Percentiles rank a stretch among this genome's conserved stretches.
phyloP scores from a whole-genome alignment of 2,113 vertebrate genomes.

The Phoxinus phoxinus region DNA sequence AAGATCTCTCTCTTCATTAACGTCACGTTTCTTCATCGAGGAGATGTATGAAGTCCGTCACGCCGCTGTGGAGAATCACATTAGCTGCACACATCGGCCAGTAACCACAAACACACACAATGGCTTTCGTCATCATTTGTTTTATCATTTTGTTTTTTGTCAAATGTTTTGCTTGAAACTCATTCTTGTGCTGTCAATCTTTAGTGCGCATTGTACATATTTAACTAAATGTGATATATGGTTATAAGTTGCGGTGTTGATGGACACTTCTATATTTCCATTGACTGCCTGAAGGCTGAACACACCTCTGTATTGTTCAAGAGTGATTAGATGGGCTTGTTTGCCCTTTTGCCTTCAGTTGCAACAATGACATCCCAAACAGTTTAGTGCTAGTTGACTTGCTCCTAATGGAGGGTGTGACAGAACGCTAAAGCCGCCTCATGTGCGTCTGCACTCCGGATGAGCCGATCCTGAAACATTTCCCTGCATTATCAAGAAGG shows the following conservation, averaged over 20 bases:
- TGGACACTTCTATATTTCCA: background rate
- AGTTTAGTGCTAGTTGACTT: constrained; percentile 59
- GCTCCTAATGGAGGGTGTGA: constrained; percentile 53
- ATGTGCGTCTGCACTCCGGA: background rate
- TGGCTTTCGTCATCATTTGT: background rate
- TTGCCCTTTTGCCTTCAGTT: constrained; percentile 17
- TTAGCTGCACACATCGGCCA: background rate
- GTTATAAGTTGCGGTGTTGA: background rate
- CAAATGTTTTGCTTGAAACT: background rate
- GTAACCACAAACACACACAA: background rate
- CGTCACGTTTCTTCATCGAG: too few species aligned
- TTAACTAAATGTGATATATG: background rate
- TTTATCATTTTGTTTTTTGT: background rate
- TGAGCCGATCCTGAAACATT: background rate
- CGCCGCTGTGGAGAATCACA: background rate
- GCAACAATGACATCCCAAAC: constrained; percentile 58
- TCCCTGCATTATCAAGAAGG: background rate
- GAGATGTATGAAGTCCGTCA: too few species aligned
- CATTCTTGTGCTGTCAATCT: background rate
- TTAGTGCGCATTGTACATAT: background rate
- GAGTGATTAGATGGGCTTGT: background rate
- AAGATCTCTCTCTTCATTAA: too few species aligned
- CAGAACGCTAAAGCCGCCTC: constrained; percentile 40
- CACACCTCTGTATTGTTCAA: constrained; percentile 37
- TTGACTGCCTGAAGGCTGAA: background rate